Conservation (phyloP, 1,140 invertebrate genomes). For the Leptestheria dahalacensis region DNA sequence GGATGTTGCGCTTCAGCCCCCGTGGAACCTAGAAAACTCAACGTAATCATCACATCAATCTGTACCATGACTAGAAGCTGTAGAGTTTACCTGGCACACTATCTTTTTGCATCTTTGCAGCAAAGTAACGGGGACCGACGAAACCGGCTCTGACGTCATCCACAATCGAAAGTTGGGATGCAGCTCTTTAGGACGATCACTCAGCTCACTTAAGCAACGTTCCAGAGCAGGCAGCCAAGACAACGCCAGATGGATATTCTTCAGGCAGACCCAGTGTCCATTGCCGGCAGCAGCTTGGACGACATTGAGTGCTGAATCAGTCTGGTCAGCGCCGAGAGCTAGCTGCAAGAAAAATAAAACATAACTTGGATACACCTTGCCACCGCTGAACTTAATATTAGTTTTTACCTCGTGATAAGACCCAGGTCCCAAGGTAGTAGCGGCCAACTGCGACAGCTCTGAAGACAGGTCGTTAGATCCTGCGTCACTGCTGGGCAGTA, state of each 20-base stretch:
- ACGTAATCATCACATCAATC: too few relatives aligned
- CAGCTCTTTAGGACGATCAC: slow-evolving; percentile 30
- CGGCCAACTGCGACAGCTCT: slow-evolving; percentile 50
- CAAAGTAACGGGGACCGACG: slow-evolving; percentile 44
- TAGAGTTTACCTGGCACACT: slow-evolving; percentile 56
- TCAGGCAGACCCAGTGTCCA: slow-evolving; percentile 62
- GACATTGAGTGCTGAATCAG: slow-evolving; percentile 39
- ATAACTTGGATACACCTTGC: too few relatives aligned
- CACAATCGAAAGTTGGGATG: slow-evolving; percentile 51
- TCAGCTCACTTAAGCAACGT: slow-evolving; percentile 6
- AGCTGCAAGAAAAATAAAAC: too few relatives aligned
- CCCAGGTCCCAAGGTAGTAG: slow-evolving; percentile 36
- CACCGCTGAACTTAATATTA: not conserved
- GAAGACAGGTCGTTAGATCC: slow-evolving; percentile 67
- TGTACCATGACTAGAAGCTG: not conserved
- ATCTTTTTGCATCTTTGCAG: slow-evolving; percentile 59
- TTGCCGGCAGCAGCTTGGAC: slow-evolving; percentile 35
- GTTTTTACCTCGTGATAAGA: slow-evolving; percentile 22
- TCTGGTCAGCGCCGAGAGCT: slow-evolving; percentile 57
- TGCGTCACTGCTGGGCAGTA: slow-evolving; percentile 35
- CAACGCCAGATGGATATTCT: slow-evolving; percentile 75
- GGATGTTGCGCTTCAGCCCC: slow-evolving; percentile 46
- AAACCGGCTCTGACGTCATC: slow-evolving; percentile 55
- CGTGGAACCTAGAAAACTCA: slow-evolving; percentile 38
- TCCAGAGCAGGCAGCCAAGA: slow-evolving; percentile 59